phyloP scores from a whole-genome alignment of 1,140 invertebrate species.

The Macrosteles quadrilineatus region DNA sequence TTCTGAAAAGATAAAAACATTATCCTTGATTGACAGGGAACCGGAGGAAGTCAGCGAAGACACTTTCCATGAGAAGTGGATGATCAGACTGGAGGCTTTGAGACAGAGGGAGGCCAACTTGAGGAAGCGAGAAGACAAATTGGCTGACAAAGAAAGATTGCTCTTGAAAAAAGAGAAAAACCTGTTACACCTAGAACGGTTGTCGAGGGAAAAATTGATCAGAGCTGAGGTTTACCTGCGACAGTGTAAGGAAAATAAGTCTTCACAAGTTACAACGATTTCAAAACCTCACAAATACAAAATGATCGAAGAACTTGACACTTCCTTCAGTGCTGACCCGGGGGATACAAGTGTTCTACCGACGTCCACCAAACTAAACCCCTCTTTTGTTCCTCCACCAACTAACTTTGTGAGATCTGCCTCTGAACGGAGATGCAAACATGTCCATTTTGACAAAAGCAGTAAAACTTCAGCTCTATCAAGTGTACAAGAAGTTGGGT shows the following conservation, averaged over 20 bases:
- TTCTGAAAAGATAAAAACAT: constrained; percentile 24
- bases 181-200: constrained; percentile 52
- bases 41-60: constrained; percentile 52
- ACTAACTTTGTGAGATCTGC: constrained; percentile 26
- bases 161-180: constrained; percentile 49
- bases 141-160: constrained; percentile 51
- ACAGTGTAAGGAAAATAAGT: constrained; percentile 36
- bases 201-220: constrained; percentile 56
- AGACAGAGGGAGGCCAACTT: constrained; percentile 47
- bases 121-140: constrained; percentile 47
- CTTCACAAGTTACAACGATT: not conserved
- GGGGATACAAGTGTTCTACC: constrained; percentile 57
- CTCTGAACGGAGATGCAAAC: constrained; percentile 32
- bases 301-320: constrained; percentile 56
- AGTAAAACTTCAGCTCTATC: not conserved
- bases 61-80: constrained; percentile 53
- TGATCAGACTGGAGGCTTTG: constrained; percentile 49
- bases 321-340: constrained; percentile 57
- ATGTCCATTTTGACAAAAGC: constrained; percentile 35
- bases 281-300: constrained; percentile 37
- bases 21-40: constrained; percentile 16
- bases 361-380: constrained; percentile 56
- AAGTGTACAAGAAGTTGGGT: not conserved
- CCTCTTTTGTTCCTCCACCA: constrained; percentile 36
- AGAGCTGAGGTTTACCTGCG: constrained; percentile 49